A percentile compares a stretch with the other conserved stretches of the same genome.
phyloP scores from a whole-genome alignment of 2,797 vertebrate genomes.

The Lateolabrax maculatus region DNA sequence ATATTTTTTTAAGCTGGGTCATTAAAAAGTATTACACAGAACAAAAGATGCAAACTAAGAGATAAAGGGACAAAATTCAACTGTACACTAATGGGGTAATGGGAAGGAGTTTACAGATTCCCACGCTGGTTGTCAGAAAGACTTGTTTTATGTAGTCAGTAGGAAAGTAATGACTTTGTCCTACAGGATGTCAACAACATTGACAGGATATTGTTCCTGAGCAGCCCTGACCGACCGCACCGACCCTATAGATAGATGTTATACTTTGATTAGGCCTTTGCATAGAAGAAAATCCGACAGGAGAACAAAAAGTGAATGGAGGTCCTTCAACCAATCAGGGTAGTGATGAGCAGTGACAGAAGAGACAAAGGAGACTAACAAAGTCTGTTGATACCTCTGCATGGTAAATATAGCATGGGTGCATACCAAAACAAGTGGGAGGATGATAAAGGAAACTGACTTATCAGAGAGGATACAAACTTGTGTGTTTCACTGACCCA shows the following conservation, averaged over 20 bases:
- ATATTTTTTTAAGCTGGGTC: neutral
- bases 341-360: constrained; percentile 59
- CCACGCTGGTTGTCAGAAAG: constrained; percentile 51
- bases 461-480: constrained; percentile 62
- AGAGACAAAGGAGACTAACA: constrained; percentile 68
- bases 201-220: constrained; percentile 67
- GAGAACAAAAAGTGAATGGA: constrained; percentile 49
- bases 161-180: constrained; percentile 51
- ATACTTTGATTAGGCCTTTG: constrained; percentile 6
- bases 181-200: constrained; percentile 74
- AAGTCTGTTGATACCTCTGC: constrained; percentile 66
- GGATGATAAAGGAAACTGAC: constrained; percentile 61
- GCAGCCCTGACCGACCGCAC: constrained; percentile 27
- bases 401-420: constrained; percentile 74
- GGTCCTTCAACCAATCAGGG: constrained; percentile 56
- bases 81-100: neutral
- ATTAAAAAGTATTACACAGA: neutral
- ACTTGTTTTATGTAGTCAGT: constrained; percentile 43
- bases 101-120: constrained; percentile 9
- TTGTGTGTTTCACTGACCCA: constrained; percentile 49
- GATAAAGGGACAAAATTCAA: neutral
- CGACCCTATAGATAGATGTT: constrained; percentile 16
- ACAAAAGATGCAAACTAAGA: neutral
- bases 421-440: constrained; percentile 71
- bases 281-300: constrained; percentile 29